Evolutionary conservation across 1,140 invertebrate species (phyloP), one percentile per base, ranked within the genome.

Genomic region (Tetragnatha versicolor): DNA sequence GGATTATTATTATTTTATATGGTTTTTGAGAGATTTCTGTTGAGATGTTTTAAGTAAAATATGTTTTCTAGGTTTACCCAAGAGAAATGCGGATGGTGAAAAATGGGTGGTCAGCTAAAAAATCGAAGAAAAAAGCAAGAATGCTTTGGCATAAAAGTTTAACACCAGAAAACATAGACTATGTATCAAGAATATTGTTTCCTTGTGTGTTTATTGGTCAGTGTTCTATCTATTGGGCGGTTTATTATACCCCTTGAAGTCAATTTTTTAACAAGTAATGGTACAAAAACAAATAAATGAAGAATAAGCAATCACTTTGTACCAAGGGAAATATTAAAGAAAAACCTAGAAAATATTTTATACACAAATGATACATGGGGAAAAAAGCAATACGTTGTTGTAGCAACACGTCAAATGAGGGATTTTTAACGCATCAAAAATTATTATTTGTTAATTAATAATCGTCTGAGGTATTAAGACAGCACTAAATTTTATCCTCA

Each of bases 191-290:
- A 68, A 58, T 77, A 3, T 66, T 77, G 33, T 77, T 77, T 55
- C 75, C 75, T 22, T 77, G 75, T 55, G 61, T 77, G 3, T 77
- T 77, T 33, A 42, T 77, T 25, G 42, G 61, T 25, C 75, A 77
- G 9, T 77, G 75, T 31, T 77, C 75, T 7, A 77, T 77, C 6
- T 77, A 77, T 58, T 77, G 75, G 75, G 75, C 75, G 4, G 14
- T 77, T n/a, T 77, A 77, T 29, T 75, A 75, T 33, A 42, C 65
- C 29, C 14, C 29, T 35, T 37, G 33, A 61, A n/a, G 17, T n/a
- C 4, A 31, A n/a, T n/a, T 63, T 63, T 63, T 63, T 33, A 63
- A 37, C 6, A 37, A 10, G 35, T 39, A 63, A 25, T 55, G 20
- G 0, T 55, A 12, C 3, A 55, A 55, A 9, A 29, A 17, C 25